A percentile compares a stretch with the other conserved stretches of the same genome.
Conservation (phyloP, 2,797 vertebrate species). For the Salmo trutta region DNA sequence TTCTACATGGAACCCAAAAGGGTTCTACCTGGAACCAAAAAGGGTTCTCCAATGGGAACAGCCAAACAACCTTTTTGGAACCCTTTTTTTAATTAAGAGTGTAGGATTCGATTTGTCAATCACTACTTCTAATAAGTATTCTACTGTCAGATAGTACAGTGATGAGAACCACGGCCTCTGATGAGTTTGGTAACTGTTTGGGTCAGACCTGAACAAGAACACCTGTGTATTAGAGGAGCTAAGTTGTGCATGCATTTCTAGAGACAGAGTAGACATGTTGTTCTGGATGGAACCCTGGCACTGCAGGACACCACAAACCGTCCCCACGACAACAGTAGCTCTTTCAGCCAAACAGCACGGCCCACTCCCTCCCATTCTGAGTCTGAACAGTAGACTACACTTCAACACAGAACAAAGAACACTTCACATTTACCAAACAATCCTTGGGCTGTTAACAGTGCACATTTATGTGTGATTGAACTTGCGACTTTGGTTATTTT, state of each 20-base stretch:
- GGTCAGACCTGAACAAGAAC: background rate
- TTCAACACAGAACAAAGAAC: constrained; percentile 13
- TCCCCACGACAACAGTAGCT: constrained; percentile 33
- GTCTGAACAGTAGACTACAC: constrained; percentile 19
- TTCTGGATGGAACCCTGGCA: constrained; percentile 27
- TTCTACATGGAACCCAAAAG: too few relatives aligned
- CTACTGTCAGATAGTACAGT: background rate
- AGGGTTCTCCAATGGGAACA: too few relatives aligned
- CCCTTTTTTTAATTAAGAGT: too few relatives aligned
- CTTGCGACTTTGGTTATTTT: background rate
- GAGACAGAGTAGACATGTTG: constrained; percentile 19
- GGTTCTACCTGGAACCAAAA: too few relatives aligned
- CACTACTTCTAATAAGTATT: background rate
- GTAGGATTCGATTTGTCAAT: background rate
- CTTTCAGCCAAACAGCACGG: constrained; percentile 19
- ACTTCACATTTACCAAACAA: constrained; percentile 26
- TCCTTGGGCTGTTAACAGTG: background rate
- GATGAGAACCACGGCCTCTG: background rate
- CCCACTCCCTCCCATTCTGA: constrained; percentile 34
- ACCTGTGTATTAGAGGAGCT: background rate
- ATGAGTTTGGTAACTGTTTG: background rate
- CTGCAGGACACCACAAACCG: constrained; percentile 20
- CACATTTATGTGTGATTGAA: background rate
- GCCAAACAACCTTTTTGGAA: too few relatives aligned
- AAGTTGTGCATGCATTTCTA: background rate